Evolutionary conservation across 2,888 invertebrate genomes (phyloP).

Genomic region (Nemurella pictetii): DNA sequence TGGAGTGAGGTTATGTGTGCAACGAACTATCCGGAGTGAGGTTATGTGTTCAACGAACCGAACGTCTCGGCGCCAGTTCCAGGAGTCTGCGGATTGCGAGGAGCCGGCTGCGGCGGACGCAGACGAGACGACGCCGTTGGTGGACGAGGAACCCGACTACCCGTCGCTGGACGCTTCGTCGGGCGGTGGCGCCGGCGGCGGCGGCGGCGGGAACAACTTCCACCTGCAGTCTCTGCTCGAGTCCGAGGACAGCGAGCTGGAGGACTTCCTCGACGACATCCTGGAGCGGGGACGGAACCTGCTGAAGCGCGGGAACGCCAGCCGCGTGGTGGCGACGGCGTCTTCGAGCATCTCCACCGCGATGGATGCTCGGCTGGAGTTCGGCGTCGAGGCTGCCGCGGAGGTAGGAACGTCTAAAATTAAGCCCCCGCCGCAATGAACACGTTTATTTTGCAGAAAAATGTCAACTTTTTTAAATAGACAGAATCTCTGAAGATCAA

Average conservation of each 20-base stretch:
- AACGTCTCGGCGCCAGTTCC: too few relatives aligned
- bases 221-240: slow-evolving; percentile 72
- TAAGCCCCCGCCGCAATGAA: too few relatives aligned
- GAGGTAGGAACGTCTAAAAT: too few relatives aligned
- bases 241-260: slow-evolving; percentile 80
- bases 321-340: slow-evolving; percentile 37
- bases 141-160: slow-evolving; percentile 12
- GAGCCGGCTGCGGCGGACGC: neutral
- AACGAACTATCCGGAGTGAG: too few relatives aligned
- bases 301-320: slow-evolving; percentile 55
- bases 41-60: too few relatives aligned
- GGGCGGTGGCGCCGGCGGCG: slow-evolving; percentile 2
- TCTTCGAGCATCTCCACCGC: slow-evolving; percentile 65
- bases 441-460: too few relatives aligned
- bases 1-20: too few relatives aligned
- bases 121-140: neutral
- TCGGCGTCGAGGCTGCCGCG: slow-evolving; percentile 74
- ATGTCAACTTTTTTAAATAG: too few relatives aligned
- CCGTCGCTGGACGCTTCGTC: slow-evolving; percentile 13
- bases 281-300: slow-evolving; percentile 63
- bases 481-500: too few relatives aligned
- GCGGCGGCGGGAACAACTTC: slow-evolving; percentile 33
- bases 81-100: slow-evolving; percentile 2
- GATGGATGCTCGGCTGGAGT: slow-evolving; percentile 76
- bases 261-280: slow-evolving; percentile 74